Conservation (phyloP, 2,797 vertebrate genomes). For the Sebastes aleutianus region DNA sequence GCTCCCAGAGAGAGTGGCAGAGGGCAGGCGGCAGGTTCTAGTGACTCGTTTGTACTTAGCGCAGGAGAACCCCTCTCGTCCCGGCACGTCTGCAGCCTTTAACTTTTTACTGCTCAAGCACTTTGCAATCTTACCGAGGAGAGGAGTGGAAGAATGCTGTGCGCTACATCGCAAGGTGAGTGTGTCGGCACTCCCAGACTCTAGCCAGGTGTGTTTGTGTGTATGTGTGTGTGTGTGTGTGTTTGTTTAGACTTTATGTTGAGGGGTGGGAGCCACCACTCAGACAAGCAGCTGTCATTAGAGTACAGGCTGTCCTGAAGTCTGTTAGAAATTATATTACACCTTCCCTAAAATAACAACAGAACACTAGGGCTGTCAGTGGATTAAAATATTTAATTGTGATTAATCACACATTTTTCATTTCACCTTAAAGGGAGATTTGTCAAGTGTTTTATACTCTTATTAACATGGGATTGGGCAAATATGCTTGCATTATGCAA, state of each 20-base stretch:
- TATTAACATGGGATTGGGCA: too few species aligned
- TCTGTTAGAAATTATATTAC: conserved; percentile 8
- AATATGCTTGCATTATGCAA: too few species aligned
- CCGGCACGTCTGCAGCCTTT: conserved; percentile 66
- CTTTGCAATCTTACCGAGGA: conserved; percentile 60
- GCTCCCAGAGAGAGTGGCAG: conserved; percentile 83
- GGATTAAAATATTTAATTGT: too few species aligned
- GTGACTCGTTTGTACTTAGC: conserved; percentile 72
- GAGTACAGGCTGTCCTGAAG: conserved; percentile 14
- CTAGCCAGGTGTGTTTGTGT: conserved; percentile 61
- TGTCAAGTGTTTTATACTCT: too few species aligned
- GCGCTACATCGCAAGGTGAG: conserved; percentile 83
- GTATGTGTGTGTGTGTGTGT: not conserved
- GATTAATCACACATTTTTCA: too few species aligned
- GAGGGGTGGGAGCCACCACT: conserved; percentile 25
- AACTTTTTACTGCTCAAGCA: conserved; percentile 58
- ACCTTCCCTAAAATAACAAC: not conserved
- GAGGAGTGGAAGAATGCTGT: conserved; percentile 82
- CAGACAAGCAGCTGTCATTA: conserved; percentile 59
- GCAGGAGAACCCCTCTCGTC: conserved; percentile 73
- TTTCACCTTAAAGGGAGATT: too few species aligned
- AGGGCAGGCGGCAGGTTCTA: conserved; percentile 82
- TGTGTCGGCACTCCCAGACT: conserved; percentile 58
- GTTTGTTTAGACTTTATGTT: conserved; percentile 45
- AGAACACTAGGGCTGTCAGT: not conserved